Evolutionary conservation across 1,140 invertebrate genomes (phyloP).

Genomic region (Formica exsecta): DNA sequence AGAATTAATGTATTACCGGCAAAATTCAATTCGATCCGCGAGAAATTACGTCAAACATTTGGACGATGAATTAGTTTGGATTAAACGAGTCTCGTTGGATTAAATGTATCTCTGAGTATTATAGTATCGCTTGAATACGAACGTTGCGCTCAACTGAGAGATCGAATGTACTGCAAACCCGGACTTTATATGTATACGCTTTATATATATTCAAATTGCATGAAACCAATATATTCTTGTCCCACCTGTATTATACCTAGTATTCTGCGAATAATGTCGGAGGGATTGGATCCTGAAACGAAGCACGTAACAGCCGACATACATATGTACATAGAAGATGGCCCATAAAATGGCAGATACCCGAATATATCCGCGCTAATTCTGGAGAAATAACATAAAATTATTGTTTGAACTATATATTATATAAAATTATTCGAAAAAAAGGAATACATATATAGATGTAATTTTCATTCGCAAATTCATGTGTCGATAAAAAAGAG

Average conservation of each 20-base stretch:
- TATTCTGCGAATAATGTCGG: constrained; percentile 63
- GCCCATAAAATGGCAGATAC: constrained; percentile 5
- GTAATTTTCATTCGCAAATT: background rate
- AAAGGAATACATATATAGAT: background rate
- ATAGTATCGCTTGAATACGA: constrained; percentile 42
- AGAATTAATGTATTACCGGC: constrained; percentile 55
- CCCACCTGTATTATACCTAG: constrained; percentile 35
- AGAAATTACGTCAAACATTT: constrained; percentile 65
- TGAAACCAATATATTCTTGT: constrained; percentile 68
- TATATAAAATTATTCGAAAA: too few species aligned
- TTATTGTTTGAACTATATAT: background rate
- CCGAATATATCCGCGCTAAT: constrained; percentile 29
- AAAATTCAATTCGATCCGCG: constrained; percentile 57
- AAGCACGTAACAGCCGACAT: constrained; percentile 35
- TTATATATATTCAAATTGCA: constrained; percentile 69
- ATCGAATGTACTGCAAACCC: constrained; percentile 58
- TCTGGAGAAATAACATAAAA: constrained; percentile 21
- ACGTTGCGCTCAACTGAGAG: background rate
- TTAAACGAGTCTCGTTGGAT: constrained; percentile 56
- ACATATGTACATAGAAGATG: constrained; percentile 48
- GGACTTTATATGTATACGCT: constrained; percentile 45
- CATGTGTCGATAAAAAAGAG: background rate
- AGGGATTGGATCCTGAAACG: constrained; percentile 57
- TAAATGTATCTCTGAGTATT: constrained; percentile 41
- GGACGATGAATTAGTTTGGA: constrained; percentile 59